Percentiles rank a stretch among this genome's conserved stretches.
These are phyloP conservation scores for Melanocharis versteri DNA, from an alignment of 2,113 vertebrate genomes.

Conservation along the genomic window DNA sequence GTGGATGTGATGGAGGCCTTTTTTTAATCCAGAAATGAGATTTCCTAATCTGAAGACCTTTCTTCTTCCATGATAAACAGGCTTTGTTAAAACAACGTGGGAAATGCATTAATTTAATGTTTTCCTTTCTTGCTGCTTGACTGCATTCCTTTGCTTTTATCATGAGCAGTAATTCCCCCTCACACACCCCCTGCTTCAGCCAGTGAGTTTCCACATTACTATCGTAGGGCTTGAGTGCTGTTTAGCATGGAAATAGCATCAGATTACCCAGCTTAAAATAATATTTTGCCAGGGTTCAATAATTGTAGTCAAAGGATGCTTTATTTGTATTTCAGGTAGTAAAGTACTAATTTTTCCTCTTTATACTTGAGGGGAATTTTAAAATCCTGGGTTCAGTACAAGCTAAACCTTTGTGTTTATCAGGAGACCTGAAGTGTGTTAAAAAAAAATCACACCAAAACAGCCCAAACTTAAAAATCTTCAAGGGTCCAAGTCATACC, in stretches of 20 bases:
- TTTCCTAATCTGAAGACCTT: background rate
- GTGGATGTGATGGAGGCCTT: background rate
- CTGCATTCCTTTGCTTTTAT: background rate
- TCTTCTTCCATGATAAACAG: background rate
- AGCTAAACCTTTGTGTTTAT: constrained; percentile 1
- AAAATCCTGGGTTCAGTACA: background rate
- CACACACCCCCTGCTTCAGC: background rate
- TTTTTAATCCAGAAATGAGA: background rate
- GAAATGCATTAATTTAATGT: background rate
- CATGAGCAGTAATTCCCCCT: background rate
- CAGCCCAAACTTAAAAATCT: background rate
- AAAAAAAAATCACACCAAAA: background rate
- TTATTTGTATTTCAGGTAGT: background rate
- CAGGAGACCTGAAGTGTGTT: background rate
- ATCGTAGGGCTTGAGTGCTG: background rate
- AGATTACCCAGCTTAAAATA: background rate
- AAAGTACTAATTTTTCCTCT: background rate
- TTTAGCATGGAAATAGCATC: background rate
- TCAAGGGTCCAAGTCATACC: constrained; percentile 11
- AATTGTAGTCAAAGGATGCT: constrained; percentile 23
- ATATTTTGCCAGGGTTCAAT: background rate
- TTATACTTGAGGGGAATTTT: background rate
- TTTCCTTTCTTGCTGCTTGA: background rate
- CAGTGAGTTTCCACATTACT: background rate
- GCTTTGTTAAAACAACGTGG: background rate